Evolutionary conservation across 2,797 vertebrate species (phyloP).

Genomic region (Cryptoblepharus egeriae): DNA sequence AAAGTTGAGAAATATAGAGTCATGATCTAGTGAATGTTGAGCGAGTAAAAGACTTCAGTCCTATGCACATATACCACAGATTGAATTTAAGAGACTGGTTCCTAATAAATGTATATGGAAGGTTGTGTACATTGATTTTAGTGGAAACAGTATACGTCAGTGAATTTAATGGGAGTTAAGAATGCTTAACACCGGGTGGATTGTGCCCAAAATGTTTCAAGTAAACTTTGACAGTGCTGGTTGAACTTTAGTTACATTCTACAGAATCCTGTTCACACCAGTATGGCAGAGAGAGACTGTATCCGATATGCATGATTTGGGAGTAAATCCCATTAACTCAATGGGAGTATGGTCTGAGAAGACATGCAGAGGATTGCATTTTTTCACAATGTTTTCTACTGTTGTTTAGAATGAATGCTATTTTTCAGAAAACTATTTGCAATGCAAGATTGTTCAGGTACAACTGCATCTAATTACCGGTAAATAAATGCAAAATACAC

Average conservation of each 20-base stretch:
- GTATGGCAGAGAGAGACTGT: background rate
- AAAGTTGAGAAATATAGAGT: slow-evolving; percentile 26
- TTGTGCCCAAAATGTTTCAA: slow-evolving; percentile 21
- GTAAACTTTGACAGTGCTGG: slow-evolving; percentile 42
- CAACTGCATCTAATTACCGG: slow-evolving; percentile 39
- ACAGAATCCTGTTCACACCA: slow-evolving; percentile 31
- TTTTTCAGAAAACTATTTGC: slow-evolving; percentile 58
- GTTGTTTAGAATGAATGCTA: slow-evolving; percentile 56
- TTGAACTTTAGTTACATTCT: slow-evolving; percentile 23
- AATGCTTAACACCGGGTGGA: background rate
- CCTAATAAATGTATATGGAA: slow-evolving; percentile 1
- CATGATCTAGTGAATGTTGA: slow-evolving; percentile 8
- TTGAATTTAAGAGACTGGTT: background rate
- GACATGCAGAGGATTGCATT: too few species aligned
- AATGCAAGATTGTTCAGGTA: slow-evolving; percentile 49
- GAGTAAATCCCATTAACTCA: too few species aligned
- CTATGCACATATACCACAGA: background rate
- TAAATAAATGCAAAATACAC: slow-evolving; percentile 53
- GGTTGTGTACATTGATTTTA: background rate
- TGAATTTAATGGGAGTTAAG: slow-evolving; percentile 1
- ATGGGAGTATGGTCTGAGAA: too few species aligned
- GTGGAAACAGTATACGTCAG: background rate
- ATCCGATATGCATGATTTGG: too few species aligned
- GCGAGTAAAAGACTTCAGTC: background rate
- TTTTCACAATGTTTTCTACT: slow-evolving; percentile 22